phyloP scores from a whole-genome alignment of 1,140 invertebrate species.

The Drosophila willistoni region DNA sequence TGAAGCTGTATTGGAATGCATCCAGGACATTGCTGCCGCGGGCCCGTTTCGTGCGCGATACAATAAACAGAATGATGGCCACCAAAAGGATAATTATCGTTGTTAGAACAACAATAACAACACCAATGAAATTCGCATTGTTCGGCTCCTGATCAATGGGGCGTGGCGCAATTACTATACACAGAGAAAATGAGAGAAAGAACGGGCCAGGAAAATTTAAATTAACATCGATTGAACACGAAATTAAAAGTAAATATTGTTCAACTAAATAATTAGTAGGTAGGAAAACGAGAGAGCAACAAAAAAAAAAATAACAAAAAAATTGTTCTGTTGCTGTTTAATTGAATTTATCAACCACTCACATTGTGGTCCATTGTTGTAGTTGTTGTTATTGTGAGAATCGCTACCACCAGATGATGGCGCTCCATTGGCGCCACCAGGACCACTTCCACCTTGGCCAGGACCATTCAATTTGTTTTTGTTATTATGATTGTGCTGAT shows the following conservation, averaged over 20 bases:
- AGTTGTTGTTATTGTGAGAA: slow-evolving; percentile 43
- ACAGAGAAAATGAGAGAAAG: slow-evolving; percentile 26
- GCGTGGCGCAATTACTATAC: slow-evolving; percentile 82
- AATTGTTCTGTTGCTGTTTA: slow-evolving; percentile 29
- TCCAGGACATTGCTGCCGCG: slow-evolving; percentile 85
- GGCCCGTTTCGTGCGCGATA: slow-evolving; percentile 87
- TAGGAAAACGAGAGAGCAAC: slow-evolving; percentile 13
- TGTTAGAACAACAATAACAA: slow-evolving; percentile 90
- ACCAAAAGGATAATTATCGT: slow-evolving; percentile 89
- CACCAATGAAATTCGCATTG: slow-evolving; percentile 87
- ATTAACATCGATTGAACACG: slow-evolving; percentile 57
- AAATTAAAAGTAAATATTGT: slow-evolving; percentile 82
- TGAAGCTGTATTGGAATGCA: slow-evolving; percentile 82
- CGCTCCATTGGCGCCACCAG: slow-evolving; percentile 54
- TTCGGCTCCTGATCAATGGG: slow-evolving; percentile 84
- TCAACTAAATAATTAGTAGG: slow-evolving; percentile 76
- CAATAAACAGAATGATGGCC: slow-evolving; percentile 89
- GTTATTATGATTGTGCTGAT: slow-evolving; percentile 86
- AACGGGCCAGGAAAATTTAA: slow-evolving; percentile 49
- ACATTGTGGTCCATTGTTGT: slow-evolving; percentile 80
- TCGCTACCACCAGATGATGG: slow-evolving; percentile 29
- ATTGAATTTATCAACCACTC: slow-evolving; percentile 70
- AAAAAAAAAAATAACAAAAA: slow-evolving; percentile 6
- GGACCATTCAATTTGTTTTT: slow-evolving; percentile 78
- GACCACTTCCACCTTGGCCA: slow-evolving; percentile 52